Evolutionary conservation across 2,888 invertebrate species (phyloP).

Genomic region (Eudemis profundana): DNA sequence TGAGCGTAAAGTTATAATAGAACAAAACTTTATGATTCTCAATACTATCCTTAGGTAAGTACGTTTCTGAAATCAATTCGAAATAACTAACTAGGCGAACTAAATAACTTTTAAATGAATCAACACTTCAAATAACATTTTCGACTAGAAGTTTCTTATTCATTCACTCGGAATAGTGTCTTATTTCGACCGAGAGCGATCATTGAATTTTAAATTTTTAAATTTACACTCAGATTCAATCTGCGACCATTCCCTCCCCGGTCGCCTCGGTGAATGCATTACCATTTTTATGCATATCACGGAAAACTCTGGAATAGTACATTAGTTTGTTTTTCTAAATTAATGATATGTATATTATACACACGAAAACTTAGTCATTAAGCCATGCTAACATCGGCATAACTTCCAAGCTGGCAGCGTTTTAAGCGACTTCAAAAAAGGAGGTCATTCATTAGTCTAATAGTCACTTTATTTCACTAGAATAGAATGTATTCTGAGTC

Average conservation of each 20-base stretch:
- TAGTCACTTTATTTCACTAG: too few species aligned
- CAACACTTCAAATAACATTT: conserved; percentile 27
- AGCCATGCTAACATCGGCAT: too few species aligned
- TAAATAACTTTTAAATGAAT: conserved; percentile 15
- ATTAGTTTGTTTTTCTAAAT: conserved; percentile 22
- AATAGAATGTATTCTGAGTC: too few species aligned
- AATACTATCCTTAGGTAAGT: background rate
- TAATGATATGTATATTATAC: too few species aligned
- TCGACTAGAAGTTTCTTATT: conserved; percentile 32
- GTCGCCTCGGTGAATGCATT: conserved; percentile 59
- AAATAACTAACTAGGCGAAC: background rate
- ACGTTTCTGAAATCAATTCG: conserved; percentile 7
- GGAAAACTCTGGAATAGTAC: conserved; percentile 33
- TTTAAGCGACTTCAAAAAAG: too few species aligned
- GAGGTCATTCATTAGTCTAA: too few species aligned
- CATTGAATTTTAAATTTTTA: conserved; percentile 60
- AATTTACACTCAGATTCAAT: conserved; percentile 57
- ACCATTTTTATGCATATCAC: conserved; percentile 47
- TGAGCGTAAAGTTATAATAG: background rate
- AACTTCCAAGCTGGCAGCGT: too few species aligned
- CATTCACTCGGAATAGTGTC: conserved; percentile 42
- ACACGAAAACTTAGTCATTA: background rate
- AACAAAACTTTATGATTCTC: background rate
- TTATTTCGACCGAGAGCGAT: conserved; percentile 52
- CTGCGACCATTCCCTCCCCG: conserved; percentile 53